Evolutionary conservation across 2,797 vertebrate genomes (phyloP).

Genomic region (Sebastes taczanowskii): DNA sequence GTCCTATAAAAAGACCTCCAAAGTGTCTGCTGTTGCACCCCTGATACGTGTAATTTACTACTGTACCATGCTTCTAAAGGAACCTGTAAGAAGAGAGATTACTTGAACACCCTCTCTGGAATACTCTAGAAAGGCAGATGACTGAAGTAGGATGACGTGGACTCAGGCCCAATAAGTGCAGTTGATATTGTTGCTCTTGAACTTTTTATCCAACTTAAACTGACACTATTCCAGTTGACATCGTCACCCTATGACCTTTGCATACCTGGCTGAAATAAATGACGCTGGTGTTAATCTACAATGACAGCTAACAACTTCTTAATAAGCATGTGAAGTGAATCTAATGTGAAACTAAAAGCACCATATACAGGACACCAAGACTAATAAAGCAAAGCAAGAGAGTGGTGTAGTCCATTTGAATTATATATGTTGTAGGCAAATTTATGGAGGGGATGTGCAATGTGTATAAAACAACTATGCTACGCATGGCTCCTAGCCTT

Average conservation of each 20-base stretch:
- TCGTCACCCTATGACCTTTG: not conserved
- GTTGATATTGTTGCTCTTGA: not conserved
- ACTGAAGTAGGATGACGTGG: not conserved
- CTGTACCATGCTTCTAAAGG: constrained; percentile 32
- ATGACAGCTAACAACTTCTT: not conserved
- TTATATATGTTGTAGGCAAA: not conserved
- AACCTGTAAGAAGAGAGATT: constrained; percentile 27
- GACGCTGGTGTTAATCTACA: not conserved
- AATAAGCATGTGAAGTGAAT: not conserved
- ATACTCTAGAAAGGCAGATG: constrained; percentile 4
- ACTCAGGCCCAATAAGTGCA: not conserved
- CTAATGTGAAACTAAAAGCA: not conserved
- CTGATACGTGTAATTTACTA: constrained; percentile 51
- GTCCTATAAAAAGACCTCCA: constrained; percentile 80
- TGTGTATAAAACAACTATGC: not conserved
- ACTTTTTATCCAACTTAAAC: not conserved
- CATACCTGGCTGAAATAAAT: not conserved
- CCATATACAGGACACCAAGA: not conserved
- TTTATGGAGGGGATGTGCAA: not conserved
- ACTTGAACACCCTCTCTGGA: constrained; percentile 11
- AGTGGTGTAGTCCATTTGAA: not conserved
- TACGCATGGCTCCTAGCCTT: not conserved
- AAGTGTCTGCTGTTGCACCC: constrained; percentile 55
- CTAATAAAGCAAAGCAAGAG: not conserved
- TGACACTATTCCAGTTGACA: not conserved